A percentile compares a stretch with the other conserved stretches of the same genome.
Evolutionary conservation across 2,888 invertebrate species (phyloP).

Genomic region (Dryomyza anilis): DNA sequence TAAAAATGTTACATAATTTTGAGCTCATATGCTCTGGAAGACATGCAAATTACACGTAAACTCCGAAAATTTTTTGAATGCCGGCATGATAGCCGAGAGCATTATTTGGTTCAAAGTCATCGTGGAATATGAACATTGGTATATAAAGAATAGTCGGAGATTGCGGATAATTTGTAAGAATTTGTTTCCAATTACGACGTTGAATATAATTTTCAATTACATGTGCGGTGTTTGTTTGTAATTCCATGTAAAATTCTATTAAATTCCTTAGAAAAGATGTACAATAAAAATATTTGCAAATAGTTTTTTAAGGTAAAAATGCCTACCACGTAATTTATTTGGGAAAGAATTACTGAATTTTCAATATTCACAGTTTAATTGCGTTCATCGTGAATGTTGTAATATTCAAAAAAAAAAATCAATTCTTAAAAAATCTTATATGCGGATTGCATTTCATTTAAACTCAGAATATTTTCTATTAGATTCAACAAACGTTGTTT

Average conservation of each 20-base stretch:
- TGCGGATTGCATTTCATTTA: slow-evolving; percentile 6
- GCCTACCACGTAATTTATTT: slow-evolving; percentile 2
- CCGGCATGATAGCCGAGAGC: slow-evolving; percentile 10
- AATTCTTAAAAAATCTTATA: slow-evolving; percentile 11
- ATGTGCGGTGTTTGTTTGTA: neutral
- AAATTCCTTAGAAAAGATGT: slow-evolving; percentile 4
- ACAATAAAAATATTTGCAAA: slow-evolving; percentile 2
- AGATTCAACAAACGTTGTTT: neutral
- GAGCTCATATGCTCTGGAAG: slow-evolving; percentile 8
- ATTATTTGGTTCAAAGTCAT: slow-evolving; percentile 18
- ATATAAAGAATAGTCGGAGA: slow-evolving; percentile 6
- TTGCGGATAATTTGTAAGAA: neutral
- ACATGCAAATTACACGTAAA: slow-evolving; percentile 9
- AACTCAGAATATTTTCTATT: neutral
- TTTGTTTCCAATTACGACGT: slow-evolving; percentile 15
- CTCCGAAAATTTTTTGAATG: slow-evolving; percentile 11
- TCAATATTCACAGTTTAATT: slow-evolving; percentile 10
- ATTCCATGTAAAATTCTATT: neutral
- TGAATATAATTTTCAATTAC: slow-evolving; percentile 16
- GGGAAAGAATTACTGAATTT: neutral
- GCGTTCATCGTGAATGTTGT: slow-evolving; percentile 13
- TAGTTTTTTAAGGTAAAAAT: slow-evolving; percentile 9
- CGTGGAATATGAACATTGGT: slow-evolving; percentile 13
- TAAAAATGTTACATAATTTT: neutral
- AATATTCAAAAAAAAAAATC: slow-evolving; percentile 14